Evolutionary conservation across 2,113 vertebrate species (phyloP), one percentile per base, ranked within the genome.

Genomic region (Tetrax tetrax): DNA sequence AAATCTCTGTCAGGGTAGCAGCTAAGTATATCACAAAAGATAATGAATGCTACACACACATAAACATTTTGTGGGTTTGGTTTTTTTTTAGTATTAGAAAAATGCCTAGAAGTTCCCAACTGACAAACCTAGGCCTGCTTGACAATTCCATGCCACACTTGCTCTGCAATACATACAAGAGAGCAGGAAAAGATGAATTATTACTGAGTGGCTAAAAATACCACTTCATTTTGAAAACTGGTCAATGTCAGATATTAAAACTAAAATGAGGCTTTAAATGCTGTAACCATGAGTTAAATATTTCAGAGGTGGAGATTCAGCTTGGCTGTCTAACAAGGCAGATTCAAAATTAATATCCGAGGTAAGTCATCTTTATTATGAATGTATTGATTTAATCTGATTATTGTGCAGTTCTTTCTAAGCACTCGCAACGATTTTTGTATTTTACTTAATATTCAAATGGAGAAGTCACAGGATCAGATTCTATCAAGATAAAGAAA

Each of bases 371-470:
- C 57, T 77, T 86, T 91, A 83, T 88, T 93, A 76, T 27, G 60
- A 65, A 54, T 54, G 16, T 79, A 91, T 51, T 76, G 90, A 97
- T 87, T 79, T 50, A 37, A 95, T 95, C 79, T 43, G 22, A 70
- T 87, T 94, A 89, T 16, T 86, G 14, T 47, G 28, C 63, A 85
- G 33, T 87, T 97, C 83, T 79, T 31, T 82, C 72, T 77, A 87
- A 91, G 90, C 29, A 78, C 31, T 74, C 27, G 9, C 53, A 81
- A 77, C 25, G 83, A 82, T 78, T 96, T 86, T 96, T 38, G 17
- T n/a, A 91, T 90, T 95, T 95, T 63, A 94, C 80, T 92, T 84
- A 78, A 51, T 83, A 83, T 66, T 83, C 8, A 83, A 95, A 90
- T 47, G 27, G 3, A 84, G 50, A 93, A 91, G 80, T 53, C 68